These are phyloP conservation scores for Chalcis sispes DNA, from an alignment of 2,888 invertebrate species.

Conservation along the genomic window DNA sequence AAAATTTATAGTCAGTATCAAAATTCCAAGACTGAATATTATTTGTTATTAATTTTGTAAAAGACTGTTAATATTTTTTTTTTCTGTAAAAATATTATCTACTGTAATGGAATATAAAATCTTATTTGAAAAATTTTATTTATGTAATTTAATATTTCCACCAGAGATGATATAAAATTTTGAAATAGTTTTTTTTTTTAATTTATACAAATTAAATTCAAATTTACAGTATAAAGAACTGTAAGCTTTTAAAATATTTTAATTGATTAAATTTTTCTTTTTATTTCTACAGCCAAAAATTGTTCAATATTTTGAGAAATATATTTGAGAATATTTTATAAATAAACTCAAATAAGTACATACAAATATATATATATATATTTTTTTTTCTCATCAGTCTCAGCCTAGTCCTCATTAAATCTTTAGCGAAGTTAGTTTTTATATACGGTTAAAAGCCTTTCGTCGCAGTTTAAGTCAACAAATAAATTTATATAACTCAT, in stretches of 20 bases:
- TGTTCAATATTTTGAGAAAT: constrained; percentile 9
- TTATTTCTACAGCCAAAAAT: constrained; percentile 22
- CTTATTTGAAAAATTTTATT: constrained; percentile 12
- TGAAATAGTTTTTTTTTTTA: constrained; percentile 16
- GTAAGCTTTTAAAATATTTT: constrained; percentile 17
- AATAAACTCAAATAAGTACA: constrained; percentile 49
- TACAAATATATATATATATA: constrained; percentile 16
- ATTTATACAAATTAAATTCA: constrained; percentile 10
- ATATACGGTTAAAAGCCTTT: constrained; percentile 18
- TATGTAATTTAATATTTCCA: constrained; percentile 42
- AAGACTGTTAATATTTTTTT: constrained; percentile 1
- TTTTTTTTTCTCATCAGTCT: constrained; percentile 38
- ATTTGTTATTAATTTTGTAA: constrained; percentile 17
- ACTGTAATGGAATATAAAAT: constrained; percentile 17
- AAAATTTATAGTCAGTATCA: constrained; percentile 2
- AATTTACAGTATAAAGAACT: constrained; percentile 22
- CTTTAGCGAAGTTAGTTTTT: neutral
- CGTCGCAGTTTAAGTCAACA: constrained; percentile 30
- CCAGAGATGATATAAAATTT: constrained; percentile 25
- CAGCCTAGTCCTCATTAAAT: constrained; percentile 42
- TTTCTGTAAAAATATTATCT: neutral
- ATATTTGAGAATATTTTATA: constrained; percentile 40
- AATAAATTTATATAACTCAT: no score
- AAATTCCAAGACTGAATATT: neutral
- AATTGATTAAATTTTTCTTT: constrained; percentile 12